Conservation (phyloP, 2,888 invertebrate species). For the Endomychus coccineus region DNA sequence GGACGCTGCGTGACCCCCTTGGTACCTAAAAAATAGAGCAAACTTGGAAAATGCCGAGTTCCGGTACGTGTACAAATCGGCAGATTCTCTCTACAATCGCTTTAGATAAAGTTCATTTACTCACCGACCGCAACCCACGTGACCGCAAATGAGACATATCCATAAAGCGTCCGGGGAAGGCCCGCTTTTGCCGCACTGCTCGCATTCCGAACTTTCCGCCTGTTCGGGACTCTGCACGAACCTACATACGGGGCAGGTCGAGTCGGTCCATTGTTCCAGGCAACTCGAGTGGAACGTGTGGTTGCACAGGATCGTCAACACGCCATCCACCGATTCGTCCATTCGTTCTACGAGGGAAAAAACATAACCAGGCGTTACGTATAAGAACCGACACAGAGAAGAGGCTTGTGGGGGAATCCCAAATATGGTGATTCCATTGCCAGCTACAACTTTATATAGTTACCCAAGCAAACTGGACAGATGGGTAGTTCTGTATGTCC, state of each 20-base stretch:
- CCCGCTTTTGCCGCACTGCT: slow-evolving; percentile 48
- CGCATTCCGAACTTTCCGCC: slow-evolving; percentile 51
- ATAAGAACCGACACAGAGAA: too few relatives aligned
- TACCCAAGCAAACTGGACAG: slow-evolving; percentile 86
- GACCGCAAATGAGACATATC: slow-evolving; percentile 98
- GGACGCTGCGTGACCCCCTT: slow-evolving; percentile 86
- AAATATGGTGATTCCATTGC: too few relatives aligned
- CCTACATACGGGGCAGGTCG: slow-evolving; percentile 96
- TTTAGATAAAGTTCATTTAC: slow-evolving; percentile 4
- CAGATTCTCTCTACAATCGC: too few relatives aligned
- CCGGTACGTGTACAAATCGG: slow-evolving; percentile 11
- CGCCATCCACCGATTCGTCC: slow-evolving; percentile 98
- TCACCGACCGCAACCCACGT: slow-evolving; percentile 84
- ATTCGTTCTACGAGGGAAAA: slow-evolving; percentile 66
- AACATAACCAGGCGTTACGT: too few relatives aligned
- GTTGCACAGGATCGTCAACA: slow-evolving; percentile 95
- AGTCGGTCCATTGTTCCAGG: slow-evolving; percentile 92
- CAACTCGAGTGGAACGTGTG: slow-evolving; percentile 97
- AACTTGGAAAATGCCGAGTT: too few relatives aligned
- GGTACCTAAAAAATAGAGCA: slow-evolving; percentile 38
- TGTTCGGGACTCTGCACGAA: slow-evolving; percentile 55
- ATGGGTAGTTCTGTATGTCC: slow-evolving; percentile 93
- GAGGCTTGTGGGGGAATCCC: too few relatives aligned
- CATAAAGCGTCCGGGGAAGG: slow-evolving; percentile 76
- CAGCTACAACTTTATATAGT: too few relatives aligned